Evolutionary conservation across 2,797 vertebrate species (phyloP).

Genomic region (Halcyon smyrnensis): DNA sequence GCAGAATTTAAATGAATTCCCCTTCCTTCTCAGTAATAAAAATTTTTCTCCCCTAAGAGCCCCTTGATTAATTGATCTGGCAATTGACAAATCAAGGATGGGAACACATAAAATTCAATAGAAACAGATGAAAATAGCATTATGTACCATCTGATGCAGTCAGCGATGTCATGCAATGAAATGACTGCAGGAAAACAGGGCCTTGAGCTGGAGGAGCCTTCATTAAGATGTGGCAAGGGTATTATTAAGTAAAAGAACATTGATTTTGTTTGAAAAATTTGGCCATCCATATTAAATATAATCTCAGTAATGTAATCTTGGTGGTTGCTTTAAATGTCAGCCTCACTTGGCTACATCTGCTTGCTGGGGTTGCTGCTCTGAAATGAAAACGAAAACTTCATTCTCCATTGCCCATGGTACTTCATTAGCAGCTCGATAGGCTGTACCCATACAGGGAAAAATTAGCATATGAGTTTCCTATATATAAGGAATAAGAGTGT

Average conservation of each 20-base stretch:
- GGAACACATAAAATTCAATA: conserved; percentile 46
- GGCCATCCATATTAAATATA: conserved; percentile 59
- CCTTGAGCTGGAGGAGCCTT: conserved; percentile 36
- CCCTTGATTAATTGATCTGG: conserved; percentile 59
- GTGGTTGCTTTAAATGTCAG: conserved; percentile 63
- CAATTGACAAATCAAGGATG: conserved; percentile 62
- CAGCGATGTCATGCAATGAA: neutral
- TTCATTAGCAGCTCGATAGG: neutral
- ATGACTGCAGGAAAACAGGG: conserved; percentile 53
- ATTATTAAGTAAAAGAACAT: conserved; percentile 60
- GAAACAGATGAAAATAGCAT: conserved; percentile 64
- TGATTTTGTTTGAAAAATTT: conserved; percentile 55
- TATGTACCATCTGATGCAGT: conserved; percentile 45
- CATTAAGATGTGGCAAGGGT: conserved; percentile 57
- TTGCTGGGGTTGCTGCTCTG: neutral
- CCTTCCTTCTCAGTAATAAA: conserved; percentile 33
- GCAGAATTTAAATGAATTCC: conserved; percentile 45
- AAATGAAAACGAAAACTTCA: neutral
- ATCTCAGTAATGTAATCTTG: conserved; percentile 52
- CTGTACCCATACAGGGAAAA: neutral
- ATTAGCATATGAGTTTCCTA: neutral
- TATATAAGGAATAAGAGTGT: neutral
- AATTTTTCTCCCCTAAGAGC: conserved; percentile 39
- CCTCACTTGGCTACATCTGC: conserved; percentile 32
- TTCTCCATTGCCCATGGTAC: neutral